Percentiles rank a stretch among this genome's conserved stretches.
phyloP scores from a whole-genome alignment of 2,113 vertebrate genomes.

The Sylvilagus bachmani region DNA sequence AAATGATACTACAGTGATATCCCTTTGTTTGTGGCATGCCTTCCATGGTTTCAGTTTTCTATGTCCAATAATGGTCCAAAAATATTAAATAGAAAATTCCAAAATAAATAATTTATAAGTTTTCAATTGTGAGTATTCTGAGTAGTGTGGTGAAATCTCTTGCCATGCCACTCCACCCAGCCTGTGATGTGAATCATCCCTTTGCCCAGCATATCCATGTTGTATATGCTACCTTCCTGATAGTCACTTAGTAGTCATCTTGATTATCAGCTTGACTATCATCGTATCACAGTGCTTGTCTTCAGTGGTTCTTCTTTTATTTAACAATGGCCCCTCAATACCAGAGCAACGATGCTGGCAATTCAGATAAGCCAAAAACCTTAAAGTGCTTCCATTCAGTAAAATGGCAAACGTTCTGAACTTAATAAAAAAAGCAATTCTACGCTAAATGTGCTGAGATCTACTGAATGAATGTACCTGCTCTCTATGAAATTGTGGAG shows the following conservation, averaged over 20 bases:
- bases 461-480: neutral
- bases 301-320: neutral
- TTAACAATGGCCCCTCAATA: neutral
- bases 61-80: neutral
- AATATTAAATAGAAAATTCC: neutral
- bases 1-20: neutral
- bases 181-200: neutral
- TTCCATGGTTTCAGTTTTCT: neutral
- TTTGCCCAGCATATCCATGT: no score
- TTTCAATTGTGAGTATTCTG: neutral
- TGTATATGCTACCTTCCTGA: neutral
- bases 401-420: neutral
- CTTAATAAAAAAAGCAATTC: neutral
- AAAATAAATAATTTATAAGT: neutral
- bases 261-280: neutral
- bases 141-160: neutral
- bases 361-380: no score
- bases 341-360: neutral
- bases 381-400: neutral
- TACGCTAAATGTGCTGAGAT: neutral
- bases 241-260: neutral
- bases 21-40: neutral
- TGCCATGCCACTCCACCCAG: no score
- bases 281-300: accelerated
- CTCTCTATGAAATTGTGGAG: neutral